A percentile compares a stretch with the other conserved stretches of the same genome.
Conservation (phyloP, 2,888 invertebrate genomes). For the Apamea epomidion region DNA sequence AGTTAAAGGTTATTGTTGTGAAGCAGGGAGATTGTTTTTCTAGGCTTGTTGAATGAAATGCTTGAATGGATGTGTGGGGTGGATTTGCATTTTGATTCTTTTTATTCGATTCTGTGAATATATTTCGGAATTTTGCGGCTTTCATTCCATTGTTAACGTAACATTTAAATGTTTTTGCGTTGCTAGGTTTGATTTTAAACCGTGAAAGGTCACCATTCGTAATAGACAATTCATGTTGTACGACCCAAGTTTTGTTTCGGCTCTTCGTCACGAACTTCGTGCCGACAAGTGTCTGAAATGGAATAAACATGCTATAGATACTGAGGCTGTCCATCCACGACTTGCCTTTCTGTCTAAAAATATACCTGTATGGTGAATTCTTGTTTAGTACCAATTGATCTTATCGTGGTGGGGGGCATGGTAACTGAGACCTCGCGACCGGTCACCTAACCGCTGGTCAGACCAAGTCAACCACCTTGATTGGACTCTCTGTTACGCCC, state of each 20-base stretch:
- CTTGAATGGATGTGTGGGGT: slow-evolving; percentile 15
- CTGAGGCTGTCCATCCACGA: background rate
- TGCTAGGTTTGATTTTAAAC: background rate
- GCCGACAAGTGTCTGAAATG: background rate
- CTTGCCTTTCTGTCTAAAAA: background rate
- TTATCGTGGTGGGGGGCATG: background rate
- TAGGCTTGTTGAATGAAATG: slow-evolving; percentile 24
- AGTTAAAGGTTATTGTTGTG: slow-evolving; percentile 3
- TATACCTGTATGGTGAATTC: background rate
- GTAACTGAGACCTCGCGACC: too few relatives aligned
- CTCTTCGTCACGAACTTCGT: background rate
- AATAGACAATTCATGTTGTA: background rate
- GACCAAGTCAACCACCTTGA: too few relatives aligned
- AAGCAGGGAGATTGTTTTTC: slow-evolving; percentile 27
- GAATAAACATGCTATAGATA: background rate
- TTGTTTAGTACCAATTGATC: background rate
- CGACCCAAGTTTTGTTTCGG: background rate
- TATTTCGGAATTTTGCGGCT: background rate
- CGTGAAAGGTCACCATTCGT: too few relatives aligned
- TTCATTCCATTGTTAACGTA: background rate
- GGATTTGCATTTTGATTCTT: slow-evolving; percentile 37
- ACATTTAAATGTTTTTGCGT: background rate
- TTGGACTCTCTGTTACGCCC: too few relatives aligned
- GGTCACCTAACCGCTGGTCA: too few relatives aligned
- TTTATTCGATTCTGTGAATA: background rate